These are phyloP conservation scores for Pseudocheirus occidentalis DNA, from an alignment of 2,797 vertebrate genomes.

Conservation along the genomic window DNA sequence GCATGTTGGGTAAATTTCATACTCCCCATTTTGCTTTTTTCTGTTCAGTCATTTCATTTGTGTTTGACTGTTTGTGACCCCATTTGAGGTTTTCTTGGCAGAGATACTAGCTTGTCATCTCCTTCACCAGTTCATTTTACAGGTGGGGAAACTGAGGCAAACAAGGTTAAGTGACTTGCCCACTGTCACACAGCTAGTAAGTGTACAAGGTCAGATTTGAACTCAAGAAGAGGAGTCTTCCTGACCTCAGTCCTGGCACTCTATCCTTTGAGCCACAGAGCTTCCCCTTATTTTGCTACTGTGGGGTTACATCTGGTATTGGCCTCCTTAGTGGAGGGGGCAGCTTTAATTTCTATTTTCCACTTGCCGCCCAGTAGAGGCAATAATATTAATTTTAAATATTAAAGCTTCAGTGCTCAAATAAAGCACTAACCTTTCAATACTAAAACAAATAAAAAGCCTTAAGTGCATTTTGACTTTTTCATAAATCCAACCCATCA, in stretches of 20 bases:
- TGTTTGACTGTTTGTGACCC: no score
- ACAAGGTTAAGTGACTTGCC: no score
- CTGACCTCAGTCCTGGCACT: background rate
- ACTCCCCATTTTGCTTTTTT: constrained; percentile 30
- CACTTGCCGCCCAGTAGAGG: constrained; percentile 10
- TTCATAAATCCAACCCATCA: constrained; percentile 15
- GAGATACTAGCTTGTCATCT: no score
- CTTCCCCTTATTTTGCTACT: background rate
- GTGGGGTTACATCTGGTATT: constrained; percentile 17
- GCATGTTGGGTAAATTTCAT: constrained; percentile 39
- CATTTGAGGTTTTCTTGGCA: no score
- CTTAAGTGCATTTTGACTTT: background rate
- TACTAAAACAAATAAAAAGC: background rate
- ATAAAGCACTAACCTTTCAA: background rate
- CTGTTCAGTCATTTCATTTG: no score
- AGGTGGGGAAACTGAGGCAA: no score
- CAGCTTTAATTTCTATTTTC: constrained; percentile 50
- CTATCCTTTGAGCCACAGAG: background rate
- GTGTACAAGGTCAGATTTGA: background rate
- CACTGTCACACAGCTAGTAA: no score
- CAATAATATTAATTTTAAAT: constrained; percentile 21
- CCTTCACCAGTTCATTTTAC: no score
- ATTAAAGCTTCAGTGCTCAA: background rate
- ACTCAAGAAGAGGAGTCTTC: background rate
- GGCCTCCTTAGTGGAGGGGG: constrained; percentile 41